A percentile compares a stretch with the other conserved stretches of the same genome.
These are phyloP conservation scores for Archips xylosteana DNA, from an alignment of 2,888 invertebrate genomes.

Conservation along the genomic window DNA sequence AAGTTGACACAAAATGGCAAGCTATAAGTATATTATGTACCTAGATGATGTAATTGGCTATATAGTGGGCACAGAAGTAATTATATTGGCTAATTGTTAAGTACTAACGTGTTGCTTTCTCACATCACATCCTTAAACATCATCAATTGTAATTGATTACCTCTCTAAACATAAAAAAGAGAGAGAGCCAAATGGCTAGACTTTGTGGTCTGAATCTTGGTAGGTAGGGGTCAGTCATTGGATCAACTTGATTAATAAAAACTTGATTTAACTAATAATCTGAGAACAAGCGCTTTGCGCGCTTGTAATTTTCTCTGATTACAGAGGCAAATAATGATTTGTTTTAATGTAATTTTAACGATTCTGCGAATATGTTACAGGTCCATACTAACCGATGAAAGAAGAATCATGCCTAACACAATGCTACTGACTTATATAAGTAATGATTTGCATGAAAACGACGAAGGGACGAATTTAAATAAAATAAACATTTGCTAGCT, in stretches of 20 bases:
- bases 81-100: conserved; percentile 32
- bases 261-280: neutral
- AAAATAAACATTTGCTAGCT: neutral
- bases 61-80: conserved; percentile 41
- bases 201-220: neutral
- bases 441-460: conserved; percentile 34
- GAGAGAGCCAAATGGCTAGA: neutral
- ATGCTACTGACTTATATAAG: conserved; percentile 46
- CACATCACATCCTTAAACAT: conserved; percentile 21
- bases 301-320: neutral
- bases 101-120: conserved; percentile 32
- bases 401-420: conserved; percentile 55
- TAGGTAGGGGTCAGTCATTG: neutral
- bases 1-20: conserved; percentile 39
- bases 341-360: conserved; percentile 20
- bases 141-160: neutral
- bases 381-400: conserved; percentile 66
- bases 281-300: neutral
- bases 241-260: neutral
- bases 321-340: neutral
- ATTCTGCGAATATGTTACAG: conserved; percentile 71
- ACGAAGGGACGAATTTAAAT: conserved; percentile 22
- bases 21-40: conserved; percentile 4
- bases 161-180: neutral
- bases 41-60: conserved; percentile 58